Percentiles rank a stretch among this genome's conserved stretches.
phyloP scores from a whole-genome alignment of 1,140 invertebrate species.

The Drosophila nikananu region DNA sequence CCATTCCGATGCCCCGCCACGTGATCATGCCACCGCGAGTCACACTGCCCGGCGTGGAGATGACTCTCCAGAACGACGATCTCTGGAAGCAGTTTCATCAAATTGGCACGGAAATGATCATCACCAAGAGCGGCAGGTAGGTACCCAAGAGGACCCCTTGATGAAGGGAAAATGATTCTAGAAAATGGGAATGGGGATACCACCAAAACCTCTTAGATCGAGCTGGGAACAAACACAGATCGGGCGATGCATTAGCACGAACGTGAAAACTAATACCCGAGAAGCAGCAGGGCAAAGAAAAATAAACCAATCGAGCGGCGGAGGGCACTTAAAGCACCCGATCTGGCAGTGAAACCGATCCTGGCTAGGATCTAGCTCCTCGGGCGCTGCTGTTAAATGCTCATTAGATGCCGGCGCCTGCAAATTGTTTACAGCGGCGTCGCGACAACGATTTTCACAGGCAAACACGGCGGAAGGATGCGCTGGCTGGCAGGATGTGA shows the following conservation, averaged over 20 bases:
- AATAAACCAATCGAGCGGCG: conserved; percentile 49
- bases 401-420: conserved; percentile 83
- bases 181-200: background rate
- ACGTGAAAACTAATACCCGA: conserved; percentile 72
- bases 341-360: conserved; percentile 15
- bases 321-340: conserved; percentile 66
- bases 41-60: conserved; percentile 84
- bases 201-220: background rate
- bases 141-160: conserved; percentile 6
- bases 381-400: conserved; percentile 63
- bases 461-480: conserved; percentile 80
- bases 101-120: conserved; percentile 99
- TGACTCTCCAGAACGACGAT: conserved; percentile 93
- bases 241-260: conserved; percentile 67
- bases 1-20: conserved; percentile 74
- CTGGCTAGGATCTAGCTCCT: conserved; percentile 37
- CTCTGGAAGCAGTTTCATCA: conserved; percentile 98
- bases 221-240: conserved; percentile 18
- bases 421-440: conserved; percentile 83
- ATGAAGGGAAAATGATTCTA: background rate
- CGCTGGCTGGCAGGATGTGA: conserved; percentile 68
- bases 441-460: conserved; percentile 83
- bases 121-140: conserved; percentile 99
- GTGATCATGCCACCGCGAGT: conserved; percentile 80
- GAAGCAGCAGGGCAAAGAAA: conserved; percentile 59